Base-by-base conservation (phyloP, 2,113 vertebrate species). In the Actenoides lindsayi region DNA sequence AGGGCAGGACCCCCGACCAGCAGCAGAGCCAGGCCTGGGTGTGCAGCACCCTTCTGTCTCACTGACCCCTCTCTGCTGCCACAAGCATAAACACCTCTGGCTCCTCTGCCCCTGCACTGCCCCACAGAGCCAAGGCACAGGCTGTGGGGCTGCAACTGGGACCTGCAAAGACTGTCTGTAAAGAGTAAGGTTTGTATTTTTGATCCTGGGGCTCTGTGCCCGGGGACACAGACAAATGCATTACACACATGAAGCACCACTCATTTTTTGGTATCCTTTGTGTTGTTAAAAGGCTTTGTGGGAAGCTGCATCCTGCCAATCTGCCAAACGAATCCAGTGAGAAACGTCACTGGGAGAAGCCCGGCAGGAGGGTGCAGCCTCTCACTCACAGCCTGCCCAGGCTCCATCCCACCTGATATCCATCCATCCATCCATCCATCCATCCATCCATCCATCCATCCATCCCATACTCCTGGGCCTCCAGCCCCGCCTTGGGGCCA, bases 231-330 rank as follows among this genome's bases (percentile, higher is more conserved):
- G 41, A 62, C 0, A 2, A 37, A 37, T 4, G 39, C 13, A 5
- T 28, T 10, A 13, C 1, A 2, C 3, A 1, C 39, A 37, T 1
- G 4, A 48, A 14, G 41, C 16, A 20, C 27, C 3, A 2, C 31
- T 50, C 24, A 3, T 19, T n/a, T 46, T n/a, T 39, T 5, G 17
- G 46, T n/a, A 8, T 9, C 24, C 3, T 1, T 19, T 7, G 25
- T 48, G 37, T 53, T 35, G n/a, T 33, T 30, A 31, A 39, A 67
- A n/a, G 53, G 44, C 16, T 74, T 42, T 1, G 0, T 68, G 76
- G 13, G 39, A 46, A 81, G 10, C 39, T 16, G 11, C 1, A 3
- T 54, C 44, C n/a, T 31, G 53, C 16, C 54, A 15, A 60, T 30
- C 46, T 39, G 59, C 74, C 7, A 1, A 24, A 24, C 13, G n/a